Base-by-base conservation (phyloP, 2,113 vertebrate species). In the Okapia johnstoni region DNA sequence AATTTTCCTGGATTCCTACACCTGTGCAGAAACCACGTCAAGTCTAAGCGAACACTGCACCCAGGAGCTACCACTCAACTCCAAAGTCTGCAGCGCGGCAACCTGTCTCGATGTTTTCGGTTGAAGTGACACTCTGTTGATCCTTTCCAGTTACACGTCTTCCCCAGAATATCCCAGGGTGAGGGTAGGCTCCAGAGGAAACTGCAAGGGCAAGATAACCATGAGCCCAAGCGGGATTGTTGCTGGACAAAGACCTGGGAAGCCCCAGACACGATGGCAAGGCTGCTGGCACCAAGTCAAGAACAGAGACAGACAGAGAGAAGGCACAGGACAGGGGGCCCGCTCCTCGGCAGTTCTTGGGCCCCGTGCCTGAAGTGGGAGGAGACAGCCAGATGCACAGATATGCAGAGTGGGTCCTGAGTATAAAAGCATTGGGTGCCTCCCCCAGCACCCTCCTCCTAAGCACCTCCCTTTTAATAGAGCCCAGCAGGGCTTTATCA, bases 351-450 rank as follows among this genome's bases (percentile, higher is more conserved):
- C 92, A 70, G 2, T 79, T 88, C 93, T 73, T 90, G 96, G 96
- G 92, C 66, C 21, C 52, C 28, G 30, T 52, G 91, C 76, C 92
- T 43, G 30, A 6, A 96, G 97, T 97, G 98, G 98, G 97, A 96
- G 98, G 98, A 91, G 97, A 96, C 33, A 98, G 33, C 50, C 1
- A 0, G 58, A 79, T 11, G 76, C 80, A 33, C 11, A 30, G 63
- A 81, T 61, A 43, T 15, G 94, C 96, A 48, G 50, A 90, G 87
- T 55, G 6, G 90, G 66, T 84, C 85, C 84, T 30, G 81, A 43
- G 63, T 93, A 95, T 88, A 96, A 97, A 96, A 87, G 58, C 48
- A 85, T 5, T n/a, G 9, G 92, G 96, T 93, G 90, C 97, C 94
- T 96, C 93, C 76, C 66, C 54, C 52, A 36, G 90, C 92, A 25